Evolutionary conservation across 2,888 invertebrate genomes (phyloP).

Genomic region (Hypercompe scribonia): DNA sequence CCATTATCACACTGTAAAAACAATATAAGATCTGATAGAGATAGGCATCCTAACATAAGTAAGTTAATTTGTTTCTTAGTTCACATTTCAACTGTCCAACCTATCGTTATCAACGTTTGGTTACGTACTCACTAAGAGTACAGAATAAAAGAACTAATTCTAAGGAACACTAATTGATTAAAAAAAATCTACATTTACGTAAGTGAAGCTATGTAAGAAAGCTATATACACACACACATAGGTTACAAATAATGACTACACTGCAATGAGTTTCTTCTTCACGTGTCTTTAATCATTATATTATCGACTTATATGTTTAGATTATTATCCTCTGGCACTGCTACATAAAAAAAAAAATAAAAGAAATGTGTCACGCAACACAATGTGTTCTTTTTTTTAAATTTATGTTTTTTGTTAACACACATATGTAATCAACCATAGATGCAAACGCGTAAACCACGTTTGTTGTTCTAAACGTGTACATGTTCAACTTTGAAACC

Average conservation of each 20-base stretch:
- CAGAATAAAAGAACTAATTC: background rate
- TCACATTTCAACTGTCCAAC: background rate
- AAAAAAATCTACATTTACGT: background rate
- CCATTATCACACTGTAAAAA: background rate
- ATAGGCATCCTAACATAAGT: background rate
- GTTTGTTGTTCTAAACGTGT: conserved; percentile 11
- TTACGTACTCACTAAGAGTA: no score
- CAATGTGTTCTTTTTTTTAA: background rate
- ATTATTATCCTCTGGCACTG: background rate
- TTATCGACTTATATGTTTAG: background rate
- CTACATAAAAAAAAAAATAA: background rate
- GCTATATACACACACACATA: background rate
- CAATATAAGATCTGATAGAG: background rate
- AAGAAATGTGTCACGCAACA: no score
- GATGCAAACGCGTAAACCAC: background rate
- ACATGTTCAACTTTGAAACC: conserved; percentile 45
- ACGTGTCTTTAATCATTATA: background rate
- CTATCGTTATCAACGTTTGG: background rate
- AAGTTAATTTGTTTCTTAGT: no score
- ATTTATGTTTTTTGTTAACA: background rate
- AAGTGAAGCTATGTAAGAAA: background rate
- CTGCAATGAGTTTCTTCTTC: background rate
- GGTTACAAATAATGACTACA: background rate
- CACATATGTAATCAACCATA: background rate
- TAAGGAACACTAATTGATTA: background rate